Evolutionary conservation across 2,113 vertebrate genomes (phyloP).

Genomic region (Fregetta grallaria): DNA sequence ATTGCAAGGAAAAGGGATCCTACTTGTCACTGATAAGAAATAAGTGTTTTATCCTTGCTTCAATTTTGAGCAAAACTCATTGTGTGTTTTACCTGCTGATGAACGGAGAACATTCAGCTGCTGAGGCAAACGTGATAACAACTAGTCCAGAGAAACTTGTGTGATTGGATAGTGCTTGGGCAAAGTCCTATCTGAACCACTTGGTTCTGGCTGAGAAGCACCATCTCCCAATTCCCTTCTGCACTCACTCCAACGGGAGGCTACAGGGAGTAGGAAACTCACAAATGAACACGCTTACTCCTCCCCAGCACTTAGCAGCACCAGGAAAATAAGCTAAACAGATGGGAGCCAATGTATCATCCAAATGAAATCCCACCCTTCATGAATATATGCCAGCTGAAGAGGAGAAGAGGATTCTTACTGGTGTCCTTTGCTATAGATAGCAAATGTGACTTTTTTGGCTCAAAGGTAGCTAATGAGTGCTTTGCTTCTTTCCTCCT

Average conservation of each 20-base stretch:
- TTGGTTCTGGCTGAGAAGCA: neutral
- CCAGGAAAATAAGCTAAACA: slow-evolving; percentile 33
- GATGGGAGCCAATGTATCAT: slow-evolving; percentile 50
- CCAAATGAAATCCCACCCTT: slow-evolving; percentile 35
- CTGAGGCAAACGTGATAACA: neutral
- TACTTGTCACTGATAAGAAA: neutral
- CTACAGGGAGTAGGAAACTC: neutral
- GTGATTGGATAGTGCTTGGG: neutral
- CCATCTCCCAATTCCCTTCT: neutral
- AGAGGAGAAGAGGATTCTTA: neutral
- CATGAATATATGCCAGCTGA: slow-evolving; percentile 13
- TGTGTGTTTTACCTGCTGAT: neutral
- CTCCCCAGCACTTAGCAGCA: slow-evolving; percentile 26
- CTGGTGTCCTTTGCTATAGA: neutral
- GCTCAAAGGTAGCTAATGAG: neutral
- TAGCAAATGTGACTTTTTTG: neutral
- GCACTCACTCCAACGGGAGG: neutral
- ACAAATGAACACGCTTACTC: slow-evolving; percentile 2
- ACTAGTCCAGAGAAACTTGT: neutral
- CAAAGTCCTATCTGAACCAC: neutral
- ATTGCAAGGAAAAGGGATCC: neutral
- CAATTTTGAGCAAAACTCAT: neutral
- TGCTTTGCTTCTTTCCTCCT: neutral
- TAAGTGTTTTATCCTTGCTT: neutral
- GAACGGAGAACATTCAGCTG: neutral